Base-by-base conservation (phyloP, 2,888 invertebrate species). In the Acrobasis consociella region DNA sequence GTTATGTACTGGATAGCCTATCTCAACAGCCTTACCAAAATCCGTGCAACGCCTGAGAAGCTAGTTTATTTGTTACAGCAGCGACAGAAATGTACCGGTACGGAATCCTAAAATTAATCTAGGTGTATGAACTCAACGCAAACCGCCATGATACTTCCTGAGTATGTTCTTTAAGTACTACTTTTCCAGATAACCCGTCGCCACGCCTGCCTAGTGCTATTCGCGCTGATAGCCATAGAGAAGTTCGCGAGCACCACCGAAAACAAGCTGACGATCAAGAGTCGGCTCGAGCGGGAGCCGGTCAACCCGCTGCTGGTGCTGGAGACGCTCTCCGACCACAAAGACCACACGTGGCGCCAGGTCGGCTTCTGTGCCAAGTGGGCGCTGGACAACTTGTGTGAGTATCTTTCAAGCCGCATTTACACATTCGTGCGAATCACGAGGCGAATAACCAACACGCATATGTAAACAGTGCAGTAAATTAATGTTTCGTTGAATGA, bases 191-290 rank as follows among this genome's bases (percentile, higher is more conserved):
- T 71, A 15, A 70, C 65, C 1, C 71, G 80, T 66, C 93, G 94
- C 56, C 95, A 97, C 77, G 95, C 96, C 15, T 94, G 95, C 76
- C 95, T 98, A 63, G 96, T 97, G 62, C 90, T 98, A 62, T 97
- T 97, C 88, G 96, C 98, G 39, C 86, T 98, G 67, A 96, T 98
- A 76, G 97, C 98, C 22, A 86, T 98, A 76, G 98, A 98, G 85
- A 98, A 98, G 83, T 98, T 98, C 87, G 97, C 98, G 64, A 97
- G 97, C 87, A 98, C 98, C 65, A 97, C 97, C 82, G 97, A 97
- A 83, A 98, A 98, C 86, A 98, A 97, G 89, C 83, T 95, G 69
- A 95, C 95, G 1, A 97, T 98, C 66, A 94, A 95, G 74, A 93
- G 94, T 73, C 92, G 94, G 64, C 87, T 98, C 63, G 91, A 94